Percentiles rank a stretch among this genome's conserved stretches.
These are phyloP conservation scores for Electrona antarctica DNA, from an alignment of 2,113 vertebrate genomes.

Conservation along the genomic window DNA sequence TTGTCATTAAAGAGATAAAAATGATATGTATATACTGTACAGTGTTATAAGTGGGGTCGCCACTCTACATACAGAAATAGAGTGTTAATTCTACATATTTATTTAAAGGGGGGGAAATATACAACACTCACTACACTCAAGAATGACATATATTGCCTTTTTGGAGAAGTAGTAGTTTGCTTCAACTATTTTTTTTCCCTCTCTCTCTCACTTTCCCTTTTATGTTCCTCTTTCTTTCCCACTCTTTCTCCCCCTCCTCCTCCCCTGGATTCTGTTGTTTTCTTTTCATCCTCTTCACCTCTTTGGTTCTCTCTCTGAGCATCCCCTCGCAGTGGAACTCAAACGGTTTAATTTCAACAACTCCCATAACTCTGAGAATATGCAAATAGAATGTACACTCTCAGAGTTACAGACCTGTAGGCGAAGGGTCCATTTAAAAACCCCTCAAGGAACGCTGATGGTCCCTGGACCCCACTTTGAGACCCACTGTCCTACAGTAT, in stretches of 20 bases:
- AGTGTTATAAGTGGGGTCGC: conserved; percentile 71
- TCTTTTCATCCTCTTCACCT: background rate
- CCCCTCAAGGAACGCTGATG: no score
- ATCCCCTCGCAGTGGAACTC: background rate
- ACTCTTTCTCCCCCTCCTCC: conserved; percentile 8
- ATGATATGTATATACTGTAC: conserved; percentile 84
- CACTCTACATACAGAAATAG: conserved; percentile 55
- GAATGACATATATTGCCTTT: conserved; percentile 87
- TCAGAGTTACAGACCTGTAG: no score
- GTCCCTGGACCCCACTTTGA: no score
- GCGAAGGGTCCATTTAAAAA: no score
- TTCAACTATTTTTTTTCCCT: conserved; percentile 53
- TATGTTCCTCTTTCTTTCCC: conserved; percentile 46
- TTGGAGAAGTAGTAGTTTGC: conserved; percentile 62
- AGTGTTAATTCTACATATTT: conserved; percentile 80
- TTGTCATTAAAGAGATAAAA: conserved; percentile 74
- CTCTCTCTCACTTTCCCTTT: conserved; percentile 43
- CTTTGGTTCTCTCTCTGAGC: background rate
- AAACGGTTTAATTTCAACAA: no score
- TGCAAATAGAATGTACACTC: no score
- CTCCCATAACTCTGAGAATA: no score
- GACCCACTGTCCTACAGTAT: no score
- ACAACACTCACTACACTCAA: conserved; percentile 70
- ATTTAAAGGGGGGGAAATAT: conserved; percentile 67
- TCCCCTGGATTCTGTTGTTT: background rate